These are phyloP conservation scores for Diabrotica virgifera DNA, from an alignment of 1,140 invertebrate genomes.

Conservation along the genomic window DNA sequence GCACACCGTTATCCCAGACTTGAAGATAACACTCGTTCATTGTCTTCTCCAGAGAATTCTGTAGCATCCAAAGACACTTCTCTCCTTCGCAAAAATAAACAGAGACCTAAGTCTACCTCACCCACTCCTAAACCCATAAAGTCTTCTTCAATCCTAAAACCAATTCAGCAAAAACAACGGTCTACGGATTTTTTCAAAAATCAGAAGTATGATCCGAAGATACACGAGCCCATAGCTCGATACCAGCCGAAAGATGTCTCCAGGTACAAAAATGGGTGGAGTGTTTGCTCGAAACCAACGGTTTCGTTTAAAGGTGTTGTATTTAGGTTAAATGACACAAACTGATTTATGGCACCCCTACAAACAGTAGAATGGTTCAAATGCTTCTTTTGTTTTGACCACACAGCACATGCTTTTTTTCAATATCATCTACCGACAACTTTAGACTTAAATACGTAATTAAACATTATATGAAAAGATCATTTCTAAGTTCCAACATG, in stretches of 20 bases:
- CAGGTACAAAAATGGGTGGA: slow-evolving; percentile 51
- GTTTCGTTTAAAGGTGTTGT: slow-evolving; percentile 74
- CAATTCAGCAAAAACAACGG: slow-evolving; percentile 40
- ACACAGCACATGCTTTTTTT: background rate
- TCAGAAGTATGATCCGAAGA: slow-evolving; percentile 69
- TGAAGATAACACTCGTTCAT: slow-evolving; percentile 61
- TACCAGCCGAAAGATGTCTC: slow-evolving; percentile 61
- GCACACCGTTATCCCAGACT: slow-evolving; percentile 69
- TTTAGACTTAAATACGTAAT: too few relatives aligned
- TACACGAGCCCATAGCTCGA: slow-evolving; percentile 70
- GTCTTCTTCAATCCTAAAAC: slow-evolving; percentile 61
- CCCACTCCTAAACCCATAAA: slow-evolving; percentile 44
- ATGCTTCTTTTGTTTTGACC: slow-evolving; percentile 1
- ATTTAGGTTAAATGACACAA: slow-evolving; percentile 28
- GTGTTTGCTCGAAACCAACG: slow-evolving; percentile 55
- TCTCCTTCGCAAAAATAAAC: slow-evolving; percentile 37
- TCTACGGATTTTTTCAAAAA: slow-evolving; percentile 43
- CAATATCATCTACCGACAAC: background rate
- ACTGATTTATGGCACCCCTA: slow-evolving; percentile 7
- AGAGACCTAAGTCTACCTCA: slow-evolving; percentile 50
- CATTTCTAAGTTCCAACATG: too few relatives aligned
- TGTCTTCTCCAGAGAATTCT: slow-evolving; percentile 54
- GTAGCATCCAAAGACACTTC: slow-evolving; percentile 41
- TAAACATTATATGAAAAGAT: too few relatives aligned
- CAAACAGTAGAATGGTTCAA: slow-evolving; percentile 14